Conservation (phyloP, 2,113 vertebrate species). For the Ariopsis seemanni region DNA sequence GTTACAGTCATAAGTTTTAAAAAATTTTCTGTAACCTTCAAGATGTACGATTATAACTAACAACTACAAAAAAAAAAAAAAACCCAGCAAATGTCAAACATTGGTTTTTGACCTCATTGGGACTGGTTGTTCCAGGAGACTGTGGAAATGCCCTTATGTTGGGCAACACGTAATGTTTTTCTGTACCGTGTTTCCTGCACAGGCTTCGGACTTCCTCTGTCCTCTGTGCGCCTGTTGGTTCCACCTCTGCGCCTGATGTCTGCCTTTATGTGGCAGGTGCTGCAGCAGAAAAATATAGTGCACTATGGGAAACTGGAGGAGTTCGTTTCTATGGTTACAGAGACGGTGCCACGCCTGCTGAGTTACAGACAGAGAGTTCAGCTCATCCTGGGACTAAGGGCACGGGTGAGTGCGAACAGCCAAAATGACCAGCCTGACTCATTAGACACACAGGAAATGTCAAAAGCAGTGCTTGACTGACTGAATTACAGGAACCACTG, state of each 20-base stretch:
- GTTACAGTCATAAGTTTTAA: no score
- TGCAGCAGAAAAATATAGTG: constrained; percentile 54
- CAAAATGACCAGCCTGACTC: no score
- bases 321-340: constrained; percentile 62
- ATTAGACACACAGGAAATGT: not conserved
- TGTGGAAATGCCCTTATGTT: not conserved
- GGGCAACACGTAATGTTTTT: not conserved
- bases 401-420: constrained; percentile 61
- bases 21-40: no score
- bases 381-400: constrained; percentile 68
- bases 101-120: no score
- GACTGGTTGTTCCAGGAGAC: no score
- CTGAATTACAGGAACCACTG: not conserved
- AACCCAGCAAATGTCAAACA: no score
- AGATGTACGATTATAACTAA: no score
- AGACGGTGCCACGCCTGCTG: constrained; percentile 64
- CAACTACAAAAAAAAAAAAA: no score
- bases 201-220: constrained; percentile 29
- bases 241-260: constrained; percentile 58
- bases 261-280: constrained; percentile 62
- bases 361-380: constrained; percentile 64
- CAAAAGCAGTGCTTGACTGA: not conserved
- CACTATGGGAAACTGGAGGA: constrained; percentile 65
- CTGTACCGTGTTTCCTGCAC: not conserved
- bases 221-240: constrained; percentile 49